Evolutionary conservation across 2,888 invertebrate genomes (phyloP).

Genomic region (Leucoma salicis): DNA sequence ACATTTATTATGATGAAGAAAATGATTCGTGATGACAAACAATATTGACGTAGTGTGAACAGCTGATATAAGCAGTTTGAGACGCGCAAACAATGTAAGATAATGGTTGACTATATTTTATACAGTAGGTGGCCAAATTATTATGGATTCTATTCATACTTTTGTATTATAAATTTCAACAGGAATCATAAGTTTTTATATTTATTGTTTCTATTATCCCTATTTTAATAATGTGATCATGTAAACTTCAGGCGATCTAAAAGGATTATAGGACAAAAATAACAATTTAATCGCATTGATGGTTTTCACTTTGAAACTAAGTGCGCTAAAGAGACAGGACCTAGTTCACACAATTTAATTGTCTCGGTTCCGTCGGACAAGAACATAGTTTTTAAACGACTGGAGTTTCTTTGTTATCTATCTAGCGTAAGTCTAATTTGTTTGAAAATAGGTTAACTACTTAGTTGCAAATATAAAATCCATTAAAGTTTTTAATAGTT

Average conservation of each 20-base stretch:
- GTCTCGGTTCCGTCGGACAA: not conserved
- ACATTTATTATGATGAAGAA: not conserved
- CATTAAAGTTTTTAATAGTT: too few species aligned
- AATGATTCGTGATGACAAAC: not conserved
- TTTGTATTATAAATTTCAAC: too few species aligned
- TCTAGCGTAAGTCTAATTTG: not conserved
- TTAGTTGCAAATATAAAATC: not conserved
- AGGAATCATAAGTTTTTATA: too few species aligned
- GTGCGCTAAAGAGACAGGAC: not conserved
- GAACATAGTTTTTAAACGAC: not conserved
- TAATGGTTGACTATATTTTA: too few species aligned
- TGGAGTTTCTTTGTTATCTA: not conserved
- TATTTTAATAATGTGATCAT: too few species aligned
- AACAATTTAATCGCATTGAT: not conserved
- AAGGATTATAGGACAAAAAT: not conserved
- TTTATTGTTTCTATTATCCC: too few species aligned
- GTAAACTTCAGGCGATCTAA: too few species aligned
- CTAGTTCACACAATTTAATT: not conserved
- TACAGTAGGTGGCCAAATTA: too few species aligned
- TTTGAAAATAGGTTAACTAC: not conserved
- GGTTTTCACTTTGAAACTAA: not conserved
- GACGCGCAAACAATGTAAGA: not conserved
- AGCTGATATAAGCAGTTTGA: not conserved
- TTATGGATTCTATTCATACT: too few species aligned
- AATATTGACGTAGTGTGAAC: not conserved